phyloP scores from a whole-genome alignment of 2,888 invertebrate species.

The Polyommatus iphigenia region DNA sequence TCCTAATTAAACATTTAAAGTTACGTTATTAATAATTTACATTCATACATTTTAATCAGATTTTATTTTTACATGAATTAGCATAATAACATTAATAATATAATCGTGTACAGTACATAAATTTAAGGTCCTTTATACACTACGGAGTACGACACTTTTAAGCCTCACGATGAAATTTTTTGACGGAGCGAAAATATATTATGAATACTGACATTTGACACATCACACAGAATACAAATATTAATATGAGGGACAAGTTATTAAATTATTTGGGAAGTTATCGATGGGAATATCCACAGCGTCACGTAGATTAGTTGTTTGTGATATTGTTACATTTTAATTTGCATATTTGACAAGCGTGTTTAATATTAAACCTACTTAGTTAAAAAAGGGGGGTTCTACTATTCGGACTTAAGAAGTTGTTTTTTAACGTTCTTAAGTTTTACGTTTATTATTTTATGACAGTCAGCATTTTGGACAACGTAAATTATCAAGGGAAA shows the following conservation, averaged over 20 bases:
- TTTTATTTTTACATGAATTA: slow-evolving; percentile 5
- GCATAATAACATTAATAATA: neutral
- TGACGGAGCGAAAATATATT: neutral
- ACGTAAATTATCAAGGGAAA: neutral
- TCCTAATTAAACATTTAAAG: slow-evolving; percentile 2
- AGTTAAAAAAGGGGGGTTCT: too few species aligned
- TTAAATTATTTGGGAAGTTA: too few species aligned
- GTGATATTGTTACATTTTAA: neutral
- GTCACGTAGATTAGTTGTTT: neutral
- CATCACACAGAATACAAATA: too few species aligned
- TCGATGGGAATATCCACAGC: too few species aligned
- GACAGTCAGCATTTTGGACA: neutral
- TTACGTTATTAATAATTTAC: slow-evolving; percentile 4
- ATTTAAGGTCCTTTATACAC: neutral
- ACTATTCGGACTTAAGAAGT: too few species aligned
- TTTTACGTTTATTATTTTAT: neutral
- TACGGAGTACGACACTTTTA: neutral
- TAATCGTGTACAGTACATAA: neutral
- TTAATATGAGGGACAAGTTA: too few species aligned
- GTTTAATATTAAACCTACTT: too few species aligned
- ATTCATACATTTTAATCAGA: slow-evolving; percentile 2
- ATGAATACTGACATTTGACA: too few species aligned
- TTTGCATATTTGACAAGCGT: neutral
- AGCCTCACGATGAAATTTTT: neutral
- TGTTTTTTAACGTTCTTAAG: too few species aligned